A percentile compares a stretch with the other conserved stretches of the same genome.
phyloP scores from a whole-genome alignment of 1,140 invertebrate species.

The Cepaea nemoralis region DNA sequence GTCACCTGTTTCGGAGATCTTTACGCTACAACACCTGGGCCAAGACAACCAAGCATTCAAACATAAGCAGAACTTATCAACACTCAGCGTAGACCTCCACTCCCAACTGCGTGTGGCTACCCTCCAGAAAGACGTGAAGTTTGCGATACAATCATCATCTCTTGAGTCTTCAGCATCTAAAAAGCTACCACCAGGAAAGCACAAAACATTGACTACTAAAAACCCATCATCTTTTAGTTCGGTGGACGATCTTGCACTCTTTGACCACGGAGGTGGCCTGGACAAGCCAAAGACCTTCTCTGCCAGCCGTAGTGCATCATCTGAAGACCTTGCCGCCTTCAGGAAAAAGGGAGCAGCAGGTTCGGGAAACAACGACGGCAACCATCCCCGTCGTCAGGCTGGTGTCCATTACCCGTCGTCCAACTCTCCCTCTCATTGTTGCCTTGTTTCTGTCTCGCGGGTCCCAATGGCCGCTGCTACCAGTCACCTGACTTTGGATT shows the following conservation, averaged over 20 bases:
- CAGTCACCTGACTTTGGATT: slow-evolving; percentile 40
- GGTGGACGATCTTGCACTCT: slow-evolving; percentile 20
- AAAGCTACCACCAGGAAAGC: slow-evolving; percentile 16
- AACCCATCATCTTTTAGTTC: slow-evolving; percentile 26
- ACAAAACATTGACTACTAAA: neutral
- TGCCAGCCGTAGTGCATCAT: slow-evolving; percentile 10
- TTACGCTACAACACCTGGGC: neutral
- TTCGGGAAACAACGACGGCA: neutral
- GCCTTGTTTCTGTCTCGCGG: slow-evolving; percentile 36
- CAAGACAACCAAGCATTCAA: neutral
- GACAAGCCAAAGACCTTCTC: neutral
- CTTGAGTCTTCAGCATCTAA: neutral
- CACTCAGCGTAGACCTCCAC: slow-evolving; percentile 7
- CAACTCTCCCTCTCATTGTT: slow-evolving; percentile 33
- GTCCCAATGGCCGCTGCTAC: slow-evolving; percentile 41
- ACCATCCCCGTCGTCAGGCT: neutral
- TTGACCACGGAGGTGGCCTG: neutral
- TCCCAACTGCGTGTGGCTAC: neutral
- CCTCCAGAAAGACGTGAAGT: neutral
- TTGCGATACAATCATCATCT: neutral
- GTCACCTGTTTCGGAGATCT: neutral
- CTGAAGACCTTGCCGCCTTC: slow-evolving; percentile 17
- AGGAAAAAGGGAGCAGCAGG: neutral
- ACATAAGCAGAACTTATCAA: neutral
- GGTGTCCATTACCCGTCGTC: neutral